Conservation (phyloP, 1,140 invertebrate species). For the Choristoneura fumiferana region DNA sequence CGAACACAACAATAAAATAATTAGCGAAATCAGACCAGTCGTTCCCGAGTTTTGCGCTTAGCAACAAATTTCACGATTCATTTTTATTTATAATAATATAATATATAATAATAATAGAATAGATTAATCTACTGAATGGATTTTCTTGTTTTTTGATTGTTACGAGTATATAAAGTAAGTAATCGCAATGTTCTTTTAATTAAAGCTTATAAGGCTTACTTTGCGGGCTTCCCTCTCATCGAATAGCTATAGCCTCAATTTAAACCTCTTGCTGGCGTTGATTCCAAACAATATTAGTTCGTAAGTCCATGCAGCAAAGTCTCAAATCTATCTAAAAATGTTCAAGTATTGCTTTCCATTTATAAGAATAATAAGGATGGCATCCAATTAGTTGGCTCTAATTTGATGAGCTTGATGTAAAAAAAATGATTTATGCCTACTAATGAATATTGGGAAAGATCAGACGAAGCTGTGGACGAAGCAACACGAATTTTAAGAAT, state of each 20-base stretch:
- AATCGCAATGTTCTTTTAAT: conserved; percentile 62
- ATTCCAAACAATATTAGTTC: not conserved
- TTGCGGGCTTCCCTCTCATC: conserved; percentile 33
- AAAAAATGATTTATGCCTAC: not conserved
- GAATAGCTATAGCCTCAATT: conserved; percentile 31
- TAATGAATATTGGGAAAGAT: too few species aligned
- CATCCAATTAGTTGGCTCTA: conserved; percentile 11
- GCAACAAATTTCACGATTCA: too few species aligned
- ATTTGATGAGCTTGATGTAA: not conserved
- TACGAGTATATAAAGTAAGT: conserved; percentile 21
- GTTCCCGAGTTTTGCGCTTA: too few species aligned
- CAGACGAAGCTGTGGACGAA: too few species aligned
- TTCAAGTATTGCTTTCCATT: not conserved
- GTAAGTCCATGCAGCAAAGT: not conserved
- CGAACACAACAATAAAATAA: too few species aligned
- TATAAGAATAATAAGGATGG: not conserved
- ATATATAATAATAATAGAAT: too few species aligned
- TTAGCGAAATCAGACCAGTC: too few species aligned
- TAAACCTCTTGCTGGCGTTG: not conserved
- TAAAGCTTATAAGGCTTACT: conserved; percentile 49
- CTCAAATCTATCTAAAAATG: not conserved
- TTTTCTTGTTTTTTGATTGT: too few species aligned
- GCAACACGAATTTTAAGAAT: too few species aligned
- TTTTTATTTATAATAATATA: too few species aligned
- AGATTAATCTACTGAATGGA: too few species aligned